Evolutionary conservation across 2,888 invertebrate genomes (phyloP).

Genomic region (Dioctria rufipes): DNA sequence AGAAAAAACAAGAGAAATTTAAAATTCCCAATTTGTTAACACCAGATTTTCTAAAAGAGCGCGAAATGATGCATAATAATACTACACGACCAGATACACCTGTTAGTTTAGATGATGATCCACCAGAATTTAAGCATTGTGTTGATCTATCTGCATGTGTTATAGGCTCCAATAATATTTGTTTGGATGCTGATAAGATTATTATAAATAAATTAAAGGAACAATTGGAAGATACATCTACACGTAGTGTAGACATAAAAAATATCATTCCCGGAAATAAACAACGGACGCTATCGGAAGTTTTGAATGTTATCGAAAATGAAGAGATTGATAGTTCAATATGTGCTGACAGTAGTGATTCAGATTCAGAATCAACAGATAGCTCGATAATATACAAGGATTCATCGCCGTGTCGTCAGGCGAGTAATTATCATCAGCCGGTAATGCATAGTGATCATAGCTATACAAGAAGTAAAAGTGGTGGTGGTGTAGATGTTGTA

Average conservation of each 20-base stretch:
- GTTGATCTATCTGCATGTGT: slow-evolving; percentile 70
- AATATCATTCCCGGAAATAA: slow-evolving; percentile 56
- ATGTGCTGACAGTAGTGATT: slow-evolving; percentile 57
- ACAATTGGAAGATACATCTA: slow-evolving; percentile 68
- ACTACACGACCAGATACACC: slow-evolving; percentile 66
- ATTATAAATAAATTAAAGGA: slow-evolving; percentile 66
- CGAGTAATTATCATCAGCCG: slow-evolving; percentile 54
- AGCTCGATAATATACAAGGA: slow-evolving; percentile 54
- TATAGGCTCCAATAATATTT: slow-evolving; percentile 70
- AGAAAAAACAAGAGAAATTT: slow-evolving; percentile 58
- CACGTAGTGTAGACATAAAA: slow-evolving; percentile 63
- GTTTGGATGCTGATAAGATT: slow-evolving; percentile 62
- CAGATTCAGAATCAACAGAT: slow-evolving; percentile 53
- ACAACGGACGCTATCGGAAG: slow-evolving; percentile 63
- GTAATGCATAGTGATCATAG: slow-evolving; percentile 75
- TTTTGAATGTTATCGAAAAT: slow-evolving; percentile 65
- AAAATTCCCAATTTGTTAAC: slow-evolving; percentile 61
- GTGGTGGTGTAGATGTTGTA: slow-evolving; percentile 72
- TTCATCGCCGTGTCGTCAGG: slow-evolving; percentile 58
- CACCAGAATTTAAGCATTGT: slow-evolving; percentile 67
- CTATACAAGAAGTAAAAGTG: slow-evolving; percentile 78
- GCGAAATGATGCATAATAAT: slow-evolving; percentile 59
- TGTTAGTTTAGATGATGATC: slow-evolving; percentile 67
- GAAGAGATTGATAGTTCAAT: slow-evolving; percentile 58
- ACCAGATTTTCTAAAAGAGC: slow-evolving; percentile 62